Percentiles rank a stretch among this genome's conserved stretches.
Conservation (phyloP, 2,797 vertebrate species). For the Falco naumanni region DNA sequence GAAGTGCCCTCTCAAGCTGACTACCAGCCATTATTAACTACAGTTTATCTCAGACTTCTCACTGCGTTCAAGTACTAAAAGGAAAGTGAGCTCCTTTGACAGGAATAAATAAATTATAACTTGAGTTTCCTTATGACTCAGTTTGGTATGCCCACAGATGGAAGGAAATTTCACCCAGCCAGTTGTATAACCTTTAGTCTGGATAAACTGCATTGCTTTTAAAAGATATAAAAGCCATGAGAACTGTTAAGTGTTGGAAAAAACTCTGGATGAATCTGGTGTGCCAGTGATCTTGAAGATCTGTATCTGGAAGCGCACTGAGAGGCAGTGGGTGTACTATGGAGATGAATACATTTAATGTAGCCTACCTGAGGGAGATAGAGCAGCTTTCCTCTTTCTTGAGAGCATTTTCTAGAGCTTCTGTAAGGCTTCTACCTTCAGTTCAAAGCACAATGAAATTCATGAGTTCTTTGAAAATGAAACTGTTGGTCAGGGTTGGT, state of each 20-base stretch:
- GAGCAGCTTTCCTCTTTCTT: not conserved
- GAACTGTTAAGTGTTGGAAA: not conserved
- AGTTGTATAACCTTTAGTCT: not conserved
- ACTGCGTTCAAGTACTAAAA: not conserved
- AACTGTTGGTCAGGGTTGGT: not conserved
- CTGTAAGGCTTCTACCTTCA: not conserved
- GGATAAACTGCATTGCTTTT: not conserved
- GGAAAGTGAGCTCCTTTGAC: not conserved
- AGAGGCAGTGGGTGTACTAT: not conserved
- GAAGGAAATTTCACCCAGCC: not conserved
- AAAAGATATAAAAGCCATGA: not conserved
- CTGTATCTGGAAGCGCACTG: not conserved
- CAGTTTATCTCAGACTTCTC: not conserved
- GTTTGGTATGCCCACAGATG: not conserved
- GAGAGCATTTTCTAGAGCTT: not conserved
- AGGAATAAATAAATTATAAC: not conserved
- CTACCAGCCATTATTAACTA: not conserved
- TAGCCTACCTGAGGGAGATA: not conserved
- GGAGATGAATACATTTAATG: not conserved
- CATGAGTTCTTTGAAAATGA: not conserved
- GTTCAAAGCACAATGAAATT: not conserved
- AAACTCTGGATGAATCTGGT: not conserved
- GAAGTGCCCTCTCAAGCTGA: not conserved
- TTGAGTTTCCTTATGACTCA: not conserved
- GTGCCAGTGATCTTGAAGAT: not conserved